Evolutionary conservation across 2,797 vertebrate species (phyloP), one percentile per base, ranked within the genome.

Genomic region (Enteromius radiatus): DNA sequence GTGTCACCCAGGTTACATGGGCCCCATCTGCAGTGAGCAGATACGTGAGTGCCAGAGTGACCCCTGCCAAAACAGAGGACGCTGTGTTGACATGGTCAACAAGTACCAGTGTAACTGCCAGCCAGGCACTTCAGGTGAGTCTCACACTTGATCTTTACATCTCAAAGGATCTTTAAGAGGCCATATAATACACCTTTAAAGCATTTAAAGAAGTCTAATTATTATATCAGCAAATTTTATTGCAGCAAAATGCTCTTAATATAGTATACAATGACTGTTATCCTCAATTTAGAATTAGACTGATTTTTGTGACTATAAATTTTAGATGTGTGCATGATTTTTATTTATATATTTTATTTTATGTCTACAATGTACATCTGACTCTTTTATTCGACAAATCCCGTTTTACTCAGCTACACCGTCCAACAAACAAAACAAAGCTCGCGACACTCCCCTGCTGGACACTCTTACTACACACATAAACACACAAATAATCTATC

Each of bases 1-100:
- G 59, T 99, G 98, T 88, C 63, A 87, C 1, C 93, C 94, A 0
- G 98, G 98, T 12, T 98, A 96, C 92, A 97, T 95, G 26, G 97
- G 97, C 1, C 92, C 92, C 87, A 97, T 97, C 84, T 99, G 98
- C 90, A 97, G 95, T 0, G 94, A 96, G 90, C 97, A 97, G 91
- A 94, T 98, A 28, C 92, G 96, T 0, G 97, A 98, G 86, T 99
- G 98, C 86, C 92, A 94, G 86, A 99, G 97, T 91, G 95, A 94
- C 86, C 98, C 98, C 0, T 99, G 98, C 89, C 94, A 97, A 82
- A 96, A 98, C n/a, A 92, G 95, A 21, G 97, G 96, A 11, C 96
- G 94, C 87, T 99, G 98, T 89, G 91, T 97, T 0, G 97, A 98
- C 90, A 92, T 94, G 52, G 96, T 97, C 67, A 97, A 98, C 1